Evolutionary conservation across 2,888 invertebrate species (phyloP).

Genomic region (Serrognathus titanus): DNA sequence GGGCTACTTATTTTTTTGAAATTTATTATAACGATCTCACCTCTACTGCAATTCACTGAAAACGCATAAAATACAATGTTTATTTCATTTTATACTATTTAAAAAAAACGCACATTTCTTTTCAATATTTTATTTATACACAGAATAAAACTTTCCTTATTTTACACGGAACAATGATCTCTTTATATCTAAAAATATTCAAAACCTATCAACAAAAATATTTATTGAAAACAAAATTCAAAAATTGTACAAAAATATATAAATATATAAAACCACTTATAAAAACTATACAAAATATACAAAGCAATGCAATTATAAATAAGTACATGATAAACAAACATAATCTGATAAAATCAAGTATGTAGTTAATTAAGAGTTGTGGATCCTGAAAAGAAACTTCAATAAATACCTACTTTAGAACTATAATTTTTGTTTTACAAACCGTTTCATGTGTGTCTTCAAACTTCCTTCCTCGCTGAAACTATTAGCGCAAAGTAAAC

Average conservation of each 20-base stretch:
- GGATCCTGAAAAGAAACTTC: conserved; percentile 13
- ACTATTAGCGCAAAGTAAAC: conserved; percentile 57
- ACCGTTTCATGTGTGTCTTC: conserved; percentile 58
- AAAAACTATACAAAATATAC: neutral
- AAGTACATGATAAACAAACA: too few species aligned
- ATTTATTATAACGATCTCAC: too few species aligned
- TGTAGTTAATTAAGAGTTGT: conserved; percentile 5
- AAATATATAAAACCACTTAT: neutral
- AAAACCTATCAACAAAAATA: neutral
- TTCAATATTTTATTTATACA: too few species aligned
- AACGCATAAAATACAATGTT: too few species aligned
- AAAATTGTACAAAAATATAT: conserved; percentile 1
- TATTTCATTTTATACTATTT: too few species aligned
- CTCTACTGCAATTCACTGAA: too few species aligned
- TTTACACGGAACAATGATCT: too few species aligned
- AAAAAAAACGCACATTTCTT: too few species aligned
- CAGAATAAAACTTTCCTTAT: too few species aligned
- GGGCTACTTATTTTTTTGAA: too few species aligned
- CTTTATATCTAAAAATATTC: too few species aligned
- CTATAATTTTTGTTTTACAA: neutral
- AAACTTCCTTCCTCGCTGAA: conserved; percentile 61
- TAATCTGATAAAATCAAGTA: neutral
- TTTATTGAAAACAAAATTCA: neutral
- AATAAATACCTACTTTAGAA: neutral
- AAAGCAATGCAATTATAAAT: too few species aligned